Conservation (phyloP, 2,797 vertebrate genomes). For the Vespertilio murinus region DNA sequence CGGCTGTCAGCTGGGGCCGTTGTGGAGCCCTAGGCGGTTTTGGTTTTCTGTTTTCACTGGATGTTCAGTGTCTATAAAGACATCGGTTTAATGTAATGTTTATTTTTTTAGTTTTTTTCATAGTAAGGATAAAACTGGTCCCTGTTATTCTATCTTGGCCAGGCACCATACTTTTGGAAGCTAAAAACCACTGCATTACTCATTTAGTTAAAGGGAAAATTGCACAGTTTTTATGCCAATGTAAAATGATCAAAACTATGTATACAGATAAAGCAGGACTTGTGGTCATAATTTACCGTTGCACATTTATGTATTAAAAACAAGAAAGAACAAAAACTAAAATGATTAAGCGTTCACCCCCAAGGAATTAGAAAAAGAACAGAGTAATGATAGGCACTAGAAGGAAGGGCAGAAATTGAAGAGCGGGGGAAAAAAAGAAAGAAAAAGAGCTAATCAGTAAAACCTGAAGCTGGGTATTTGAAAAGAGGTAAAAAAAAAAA, state of each 20-base stretch:
- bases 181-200: not conserved
- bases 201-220: not conserved
- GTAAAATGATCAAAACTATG: not conserved
- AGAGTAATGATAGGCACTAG: not conserved
- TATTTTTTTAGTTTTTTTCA: not conserved
- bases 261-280: not conserved
- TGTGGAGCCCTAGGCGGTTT: not conserved
- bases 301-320: constrained; percentile 11
- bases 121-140: not conserved
- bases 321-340: not conserved
- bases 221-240: not conserved
- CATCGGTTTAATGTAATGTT: not conserved
- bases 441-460: not conserved
- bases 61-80: not conserved
- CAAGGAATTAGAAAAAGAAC: not conserved
- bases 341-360: not conserved
- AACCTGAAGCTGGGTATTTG: constrained; percentile 28
- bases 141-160: not conserved
- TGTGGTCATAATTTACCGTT: not conserved
- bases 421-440: too few species aligned
- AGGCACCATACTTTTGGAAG: not conserved
- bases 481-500: not conserved
- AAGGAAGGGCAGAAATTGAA: not conserved
- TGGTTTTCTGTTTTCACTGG: not conserved
- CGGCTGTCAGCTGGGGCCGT: not conserved